phyloP scores from a whole-genome alignment of 2,113 vertebrate genomes.

The Pycnonotus jocosus region DNA sequence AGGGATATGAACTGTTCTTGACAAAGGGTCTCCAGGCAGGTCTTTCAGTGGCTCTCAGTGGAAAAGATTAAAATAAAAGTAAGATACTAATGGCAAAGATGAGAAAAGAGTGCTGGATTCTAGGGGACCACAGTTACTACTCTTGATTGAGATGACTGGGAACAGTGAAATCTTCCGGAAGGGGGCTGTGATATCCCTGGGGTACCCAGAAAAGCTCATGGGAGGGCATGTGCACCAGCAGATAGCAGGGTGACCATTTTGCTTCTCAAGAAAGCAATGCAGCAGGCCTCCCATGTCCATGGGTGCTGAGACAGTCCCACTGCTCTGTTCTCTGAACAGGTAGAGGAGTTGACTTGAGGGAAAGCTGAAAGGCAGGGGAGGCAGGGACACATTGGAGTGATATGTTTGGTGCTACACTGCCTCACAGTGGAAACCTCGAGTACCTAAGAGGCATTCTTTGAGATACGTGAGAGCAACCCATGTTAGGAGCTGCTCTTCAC shows the following conservation, averaged over 20 bases:
- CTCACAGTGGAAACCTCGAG: neutral
- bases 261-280: neutral
- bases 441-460: neutral
- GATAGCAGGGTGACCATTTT: neutral
- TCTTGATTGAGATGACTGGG: neutral
- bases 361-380: neutral
- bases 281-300: rapidly evolving
- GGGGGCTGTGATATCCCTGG: neutral
- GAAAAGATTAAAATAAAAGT: neutral
- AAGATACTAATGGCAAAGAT: neutral
- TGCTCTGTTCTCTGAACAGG: neutral
- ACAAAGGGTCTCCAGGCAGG: neutral
- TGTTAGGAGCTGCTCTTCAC: neutral
- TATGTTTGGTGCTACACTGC: neutral
- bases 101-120: neutral
- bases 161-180: neutral
- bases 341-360: neutral
- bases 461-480: rapidly evolving
- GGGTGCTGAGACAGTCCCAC: neutral
- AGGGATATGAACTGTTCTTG: neutral
- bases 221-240: neutral
- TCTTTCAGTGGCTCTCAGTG: neutral
- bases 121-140: neutral
- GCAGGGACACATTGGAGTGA: rapidly evolving
- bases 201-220: neutral